Evolutionary conservation across 2,888 invertebrate species (phyloP), one percentile per base, ranked within the genome.

Genomic region (Mystacides longicornis): DNA sequence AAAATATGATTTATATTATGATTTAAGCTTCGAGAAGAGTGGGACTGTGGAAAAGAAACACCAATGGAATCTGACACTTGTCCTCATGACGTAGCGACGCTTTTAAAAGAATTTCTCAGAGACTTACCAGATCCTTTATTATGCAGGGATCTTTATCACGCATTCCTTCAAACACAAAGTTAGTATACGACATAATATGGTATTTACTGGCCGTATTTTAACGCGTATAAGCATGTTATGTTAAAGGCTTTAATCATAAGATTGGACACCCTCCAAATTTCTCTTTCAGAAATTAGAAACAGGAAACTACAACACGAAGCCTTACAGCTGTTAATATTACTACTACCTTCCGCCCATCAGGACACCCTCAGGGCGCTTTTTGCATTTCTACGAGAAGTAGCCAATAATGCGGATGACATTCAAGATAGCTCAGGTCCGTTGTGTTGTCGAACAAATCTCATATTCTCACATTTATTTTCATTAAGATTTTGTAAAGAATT

Each of bases 131-230:
- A 96, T 68, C 92, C 95, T 7, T 77, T 96, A 59, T 82, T 96
- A 43, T 93, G 93, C 68, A 81, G 88, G 64, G 91, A 92, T 67
- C 81, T 96, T 37, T 96, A 95, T 70, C 81, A 85, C 52, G 89
- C 93, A 60, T 94, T 96, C 75, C 81, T 96, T 62, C 87, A 89
- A 66, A 93, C 93, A 52, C 92, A 93, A 77, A 89, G 95, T 95
- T 74, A 82, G 85, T 45, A n/a, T 7, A 9, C 19, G 21, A 23
- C 23, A 49, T 49, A n/a, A 22, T 2, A 11, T 20, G 2, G 22
- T 23, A 48, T 3, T 2, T n/a, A 19, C 14, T 20, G n/a, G n/a
- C n/a, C n/a, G n/a, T n/a, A n/a, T n/a, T n/a, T n/a, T n/a, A n/a
- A n/a, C n/a, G n/a, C n/a, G n/a, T n/a, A n/a, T n/a, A n/a, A n/a